Base-by-base conservation (phyloP, 64 coral and sea anemone genomes). In the Anthopleura sola region DNA sequence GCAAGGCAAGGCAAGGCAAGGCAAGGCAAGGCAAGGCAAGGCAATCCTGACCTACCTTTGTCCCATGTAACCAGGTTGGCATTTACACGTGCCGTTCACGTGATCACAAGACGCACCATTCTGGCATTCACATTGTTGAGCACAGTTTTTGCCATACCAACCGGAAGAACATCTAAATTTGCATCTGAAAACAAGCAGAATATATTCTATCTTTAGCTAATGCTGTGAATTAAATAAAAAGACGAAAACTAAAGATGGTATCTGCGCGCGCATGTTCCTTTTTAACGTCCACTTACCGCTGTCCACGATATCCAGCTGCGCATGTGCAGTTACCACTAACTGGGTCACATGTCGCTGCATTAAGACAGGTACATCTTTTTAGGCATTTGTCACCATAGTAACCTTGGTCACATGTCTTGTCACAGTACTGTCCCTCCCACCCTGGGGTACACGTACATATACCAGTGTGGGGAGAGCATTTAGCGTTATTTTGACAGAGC, bases 51-150 rank as follows among this genome's bases (percentile, higher is more conserved):
- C n/a, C n/a, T n/a, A n/a, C n/a, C n/a, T n/a, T n/a, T n/a, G n/a
- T n/a, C n/a, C n/a, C n/a, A n/a, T n/a, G n/a, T n/a, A n/a, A n/a
- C n/a, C n/a, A n/a, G n/a, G n/a, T n/a, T n/a, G n/a, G 49, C 4
- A 14, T 5, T 14, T 8, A 51, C 5, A 14, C 6, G 78, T 87
- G 28, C 90, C 94, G 38, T 91, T 95, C n/a, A 95, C 37, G 26
- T 95, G 86, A 80, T 92, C 83, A 87, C 94, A 95, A 18, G n/a
- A 34, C 2, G 37, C 94, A 49, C 84, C 94, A 87, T 95, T 95
- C 55, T 86, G 86, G 75, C 94, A 95, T 8, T 77, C 64, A 37
- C 94, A 95, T 23, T 34, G 82, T 15, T 8, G 81, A 16, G 3
- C 54, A 57, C 90, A 95, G 18, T 69, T 58, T 19, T 95, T 36